phyloP scores from a whole-genome alignment of 2,888 invertebrate genomes.

The Cryptophagus acutangulus region DNA sequence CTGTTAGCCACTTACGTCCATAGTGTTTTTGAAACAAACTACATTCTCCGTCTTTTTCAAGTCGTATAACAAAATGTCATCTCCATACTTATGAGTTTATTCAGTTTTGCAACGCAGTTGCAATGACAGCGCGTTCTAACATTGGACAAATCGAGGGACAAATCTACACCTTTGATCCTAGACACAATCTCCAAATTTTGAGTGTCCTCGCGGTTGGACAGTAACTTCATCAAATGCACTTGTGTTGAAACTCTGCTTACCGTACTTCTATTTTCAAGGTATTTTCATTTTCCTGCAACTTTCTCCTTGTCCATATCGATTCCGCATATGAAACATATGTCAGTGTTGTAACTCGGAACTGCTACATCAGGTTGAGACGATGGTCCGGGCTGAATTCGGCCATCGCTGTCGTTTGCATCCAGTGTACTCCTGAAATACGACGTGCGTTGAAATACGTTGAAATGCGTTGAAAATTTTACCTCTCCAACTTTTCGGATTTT shows the following conservation, averaged over 20 bases:
- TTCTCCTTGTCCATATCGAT: background rate
- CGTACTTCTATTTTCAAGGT: too few relatives aligned
- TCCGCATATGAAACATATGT: constrained; percentile 1
- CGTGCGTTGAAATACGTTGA: too few relatives aligned
- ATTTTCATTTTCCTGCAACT: background rate
- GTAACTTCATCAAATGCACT: background rate
- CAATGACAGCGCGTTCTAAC: background rate
- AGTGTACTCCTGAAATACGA: background rate
- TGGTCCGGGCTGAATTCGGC: background rate
- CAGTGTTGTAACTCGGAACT: background rate
- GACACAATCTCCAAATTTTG: too few relatives aligned
- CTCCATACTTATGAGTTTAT: constrained; percentile 4
- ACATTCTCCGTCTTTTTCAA: background rate
- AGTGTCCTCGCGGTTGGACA: too few relatives aligned
- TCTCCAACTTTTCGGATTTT: too few relatives aligned
- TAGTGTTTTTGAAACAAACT: constrained; percentile 7
- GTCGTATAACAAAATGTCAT: constrained; percentile 7
- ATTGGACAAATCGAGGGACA: background rate
- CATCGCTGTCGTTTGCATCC: background rate
- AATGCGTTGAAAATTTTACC: too few relatives aligned
- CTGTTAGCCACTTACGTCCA: background rate
- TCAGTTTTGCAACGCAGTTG: background rate
- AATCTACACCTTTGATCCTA: too few relatives aligned
- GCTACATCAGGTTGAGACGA: background rate
- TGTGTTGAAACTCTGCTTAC: too few relatives aligned